Evolutionary conservation across 2,113 vertebrate genomes (phyloP).

Genomic region (Pelecanus crispus): DNA sequence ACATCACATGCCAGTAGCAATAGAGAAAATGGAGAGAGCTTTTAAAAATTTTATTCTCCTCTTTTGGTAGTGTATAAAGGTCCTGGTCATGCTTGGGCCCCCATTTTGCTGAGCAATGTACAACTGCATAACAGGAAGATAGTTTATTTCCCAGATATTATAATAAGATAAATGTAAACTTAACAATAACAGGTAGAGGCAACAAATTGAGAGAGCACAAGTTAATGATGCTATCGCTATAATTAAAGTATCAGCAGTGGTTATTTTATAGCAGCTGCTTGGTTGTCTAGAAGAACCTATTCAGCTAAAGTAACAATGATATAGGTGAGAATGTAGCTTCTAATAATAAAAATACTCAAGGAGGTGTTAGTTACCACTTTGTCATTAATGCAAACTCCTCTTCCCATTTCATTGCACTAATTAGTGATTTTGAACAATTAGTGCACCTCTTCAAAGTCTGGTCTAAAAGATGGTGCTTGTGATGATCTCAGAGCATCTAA

Average conservation of each 20-base stretch:
- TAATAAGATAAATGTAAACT: background rate
- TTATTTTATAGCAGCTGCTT: slow-evolving; percentile 26
- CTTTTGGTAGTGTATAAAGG: background rate
- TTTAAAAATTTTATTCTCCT: background rate
- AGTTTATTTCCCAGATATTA: background rate
- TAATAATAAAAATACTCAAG: background rate
- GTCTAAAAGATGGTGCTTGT: background rate
- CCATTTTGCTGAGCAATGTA: background rate
- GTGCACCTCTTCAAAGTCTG: background rate
- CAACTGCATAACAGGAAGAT: background rate
- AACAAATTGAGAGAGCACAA: slow-evolving; percentile 29
- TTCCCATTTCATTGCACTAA: background rate
- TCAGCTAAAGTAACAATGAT: background rate
- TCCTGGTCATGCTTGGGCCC: background rate
- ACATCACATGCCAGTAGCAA: background rate
- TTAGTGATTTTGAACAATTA: background rate
- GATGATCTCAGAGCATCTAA: no score
- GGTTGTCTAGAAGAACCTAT: slow-evolving; percentile 1
- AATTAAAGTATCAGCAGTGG: slow-evolving; percentile 23
- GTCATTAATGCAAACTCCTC: background rate
- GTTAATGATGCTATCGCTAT: slow-evolving; percentile 24
- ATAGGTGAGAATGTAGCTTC: background rate
- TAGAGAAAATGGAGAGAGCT: background rate
- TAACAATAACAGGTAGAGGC: slow-evolving; percentile 30
- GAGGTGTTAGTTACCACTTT: background rate